Percentiles rank a stretch among this genome's conserved stretches.
phyloP scores from a whole-genome alignment of 2,888 invertebrate species.

The Tipula lateralis region DNA sequence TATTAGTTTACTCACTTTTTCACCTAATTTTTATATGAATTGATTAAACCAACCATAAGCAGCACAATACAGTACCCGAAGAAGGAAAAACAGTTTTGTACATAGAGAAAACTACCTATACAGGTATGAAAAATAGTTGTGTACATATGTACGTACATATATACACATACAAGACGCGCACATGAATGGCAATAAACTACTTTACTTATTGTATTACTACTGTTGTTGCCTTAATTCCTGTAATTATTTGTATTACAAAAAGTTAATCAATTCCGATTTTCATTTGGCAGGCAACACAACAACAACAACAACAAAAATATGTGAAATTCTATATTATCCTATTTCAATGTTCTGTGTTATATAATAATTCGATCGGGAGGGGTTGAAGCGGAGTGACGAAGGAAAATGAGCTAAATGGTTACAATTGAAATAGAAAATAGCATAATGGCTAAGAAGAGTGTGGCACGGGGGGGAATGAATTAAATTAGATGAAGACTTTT shows the following conservation, averaged over 20 bases:
- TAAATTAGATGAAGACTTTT: slow-evolving; percentile 19
- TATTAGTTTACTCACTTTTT: neutral
- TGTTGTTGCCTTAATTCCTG: neutral
- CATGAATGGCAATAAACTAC: neutral
- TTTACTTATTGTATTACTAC: neutral
- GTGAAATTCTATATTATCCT: neutral
- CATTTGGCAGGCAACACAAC: neutral
- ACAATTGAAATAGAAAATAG: neutral
- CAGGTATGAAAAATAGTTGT: no score
- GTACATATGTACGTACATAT: neutral
- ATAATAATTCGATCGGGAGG: neutral
- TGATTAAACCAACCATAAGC: neutral
- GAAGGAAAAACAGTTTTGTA: neutral
- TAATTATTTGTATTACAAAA: neutral
- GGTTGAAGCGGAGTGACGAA: neutral
- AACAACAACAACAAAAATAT: neutral
- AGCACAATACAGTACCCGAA: neutral
- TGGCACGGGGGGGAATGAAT: neutral
- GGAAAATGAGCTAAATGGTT: neutral
- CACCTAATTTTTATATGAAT: neutral
- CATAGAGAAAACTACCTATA: neutral
- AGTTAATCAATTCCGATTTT: slow-evolving; percentile 19
- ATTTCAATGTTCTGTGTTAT: neutral
- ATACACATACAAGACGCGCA: neutral
- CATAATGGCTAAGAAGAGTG: neutral